Percentiles rank a stretch among this genome's conserved stretches.
These are phyloP conservation scores for Synergus japonicus DNA, from an alignment of 2,888 invertebrate species.

Conservation along the genomic window DNA sequence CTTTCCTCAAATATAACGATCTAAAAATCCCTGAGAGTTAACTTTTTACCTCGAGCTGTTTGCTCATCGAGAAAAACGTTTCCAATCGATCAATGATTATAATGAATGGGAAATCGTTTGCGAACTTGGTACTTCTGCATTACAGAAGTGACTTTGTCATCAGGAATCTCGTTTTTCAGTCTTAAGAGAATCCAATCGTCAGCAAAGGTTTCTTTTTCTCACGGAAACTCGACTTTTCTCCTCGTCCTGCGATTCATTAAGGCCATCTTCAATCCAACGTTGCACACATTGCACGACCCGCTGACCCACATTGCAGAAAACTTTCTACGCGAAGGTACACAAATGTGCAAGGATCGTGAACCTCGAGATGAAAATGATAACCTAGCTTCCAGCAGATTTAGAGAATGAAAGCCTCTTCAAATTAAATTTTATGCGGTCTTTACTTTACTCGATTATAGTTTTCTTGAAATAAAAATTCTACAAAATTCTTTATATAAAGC, in stretches of 20 bases:
- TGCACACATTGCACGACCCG: slow-evolving; percentile 44
- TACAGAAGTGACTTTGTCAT: slow-evolving; percentile 27
- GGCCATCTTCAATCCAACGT: slow-evolving; percentile 48
- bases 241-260: slow-evolving; percentile 47
- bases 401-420: background rate
- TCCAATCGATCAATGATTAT: slow-evolving; percentile 15
- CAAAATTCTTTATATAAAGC: background rate
- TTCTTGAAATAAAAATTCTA: background rate
- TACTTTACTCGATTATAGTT: background rate
- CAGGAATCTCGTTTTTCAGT: slow-evolving; percentile 31
- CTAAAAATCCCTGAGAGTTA: background rate
- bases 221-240: slow-evolving; percentile 44
- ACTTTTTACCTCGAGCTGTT: background rate
- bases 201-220: slow-evolving; percentile 51
- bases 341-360: slow-evolving; percentile 21
- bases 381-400: background rate
- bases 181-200: slow-evolving; percentile 7
- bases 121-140: background rate
- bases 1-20: background rate
- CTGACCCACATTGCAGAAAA: slow-evolving; percentile 50
- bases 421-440: background rate
- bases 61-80: background rate
- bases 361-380: slow-evolving; percentile 14
- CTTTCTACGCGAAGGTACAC: slow-evolving; percentile 45
- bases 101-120: slow-evolving; percentile 30